Evolutionary conservation across 2,888 invertebrate genomes (phyloP), one percentile per base, ranked within the genome.

Genomic region (Halocaridina rubra): DNA sequence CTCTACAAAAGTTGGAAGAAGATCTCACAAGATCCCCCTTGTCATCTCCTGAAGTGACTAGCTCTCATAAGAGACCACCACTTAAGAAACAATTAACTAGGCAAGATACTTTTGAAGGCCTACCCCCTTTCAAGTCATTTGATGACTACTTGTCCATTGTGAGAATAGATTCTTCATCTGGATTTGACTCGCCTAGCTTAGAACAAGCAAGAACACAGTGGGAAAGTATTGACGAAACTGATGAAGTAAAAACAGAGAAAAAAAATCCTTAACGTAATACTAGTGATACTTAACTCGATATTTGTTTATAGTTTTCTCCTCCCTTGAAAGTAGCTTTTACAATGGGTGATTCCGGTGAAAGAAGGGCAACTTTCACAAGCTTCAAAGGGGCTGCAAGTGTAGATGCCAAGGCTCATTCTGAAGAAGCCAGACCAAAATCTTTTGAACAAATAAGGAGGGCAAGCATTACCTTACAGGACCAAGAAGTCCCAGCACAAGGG

Each of bases 91-190:
- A 84, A 16, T 72, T 84, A 72, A 67, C 78, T 4, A 84, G 78
- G 22, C 85, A 87, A 64, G 85, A 87, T 76, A 85, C 85, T 29
- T 87, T 87, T 78, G 81, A 86, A 69, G 85, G 87, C n/a, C 81
- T 87, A n/a, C 85, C 79, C 64, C 85, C 75, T 22, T 72, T 81
- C 19, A 72, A 39, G 24, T 85, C 87, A 5, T 87, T 87, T 72
- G 85, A 82, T 33, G 85, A 85, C 24, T 87, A 85, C 67, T 61
- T 87, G 19, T 80, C 85, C n/a, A 30, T 87, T 30, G 87, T 87
- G 13, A 82, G 85, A 72, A 30, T 87, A 39, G 87, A 87, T 33
- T 87, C 87, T 5, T 53, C 74, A 29, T 81, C 80, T 13, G 79
- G 78, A 74, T 61, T 87, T 69, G 74, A 77, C 39, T 72, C 82